Percentiles rank a stretch among this genome's conserved stretches.
phyloP scores from a whole-genome alignment of 1,140 invertebrate species.

The Epicauta chinensis region DNA sequence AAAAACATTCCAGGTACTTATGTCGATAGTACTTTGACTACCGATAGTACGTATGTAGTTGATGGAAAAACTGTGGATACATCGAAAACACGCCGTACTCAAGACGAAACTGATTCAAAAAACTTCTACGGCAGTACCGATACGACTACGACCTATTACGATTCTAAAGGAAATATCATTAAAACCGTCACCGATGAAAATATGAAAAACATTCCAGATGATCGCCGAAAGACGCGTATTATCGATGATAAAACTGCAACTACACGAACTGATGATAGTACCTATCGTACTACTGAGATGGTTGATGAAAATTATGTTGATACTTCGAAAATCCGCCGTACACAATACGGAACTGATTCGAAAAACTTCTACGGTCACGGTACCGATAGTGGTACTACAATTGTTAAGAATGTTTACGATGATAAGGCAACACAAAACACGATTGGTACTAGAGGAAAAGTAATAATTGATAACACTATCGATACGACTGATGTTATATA shows the following conservation, averaged over 20 bases:
- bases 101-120: conserved; percentile 2
- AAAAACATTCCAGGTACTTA: no score
- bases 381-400: conserved; percentile 25
- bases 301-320: conserved; percentile 29
- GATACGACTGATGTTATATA: conserved; percentile 35
- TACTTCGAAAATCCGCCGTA: conserved; percentile 22
- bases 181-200: no score
- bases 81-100: no score
- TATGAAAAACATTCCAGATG: no score
- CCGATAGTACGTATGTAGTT: no score
- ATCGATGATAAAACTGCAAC: neutral
- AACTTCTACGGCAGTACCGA: neutral
- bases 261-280: neutral
- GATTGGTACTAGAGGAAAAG: conserved; percentile 33
- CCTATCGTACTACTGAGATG: neutral
- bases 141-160: no score
- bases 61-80: no score
- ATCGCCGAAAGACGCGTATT: neutral
- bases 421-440: conserved; percentile 35
- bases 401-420: conserved; percentile 35
- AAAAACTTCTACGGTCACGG: conserved; percentile 35
- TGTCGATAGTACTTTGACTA: no score
- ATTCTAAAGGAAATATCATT: no score
- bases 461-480: conserved; percentile 28
- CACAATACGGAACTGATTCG: conserved; percentile 29